Conservation (phyloP, 1,140 invertebrate species). For the Meloidogyne exigua region DNA sequence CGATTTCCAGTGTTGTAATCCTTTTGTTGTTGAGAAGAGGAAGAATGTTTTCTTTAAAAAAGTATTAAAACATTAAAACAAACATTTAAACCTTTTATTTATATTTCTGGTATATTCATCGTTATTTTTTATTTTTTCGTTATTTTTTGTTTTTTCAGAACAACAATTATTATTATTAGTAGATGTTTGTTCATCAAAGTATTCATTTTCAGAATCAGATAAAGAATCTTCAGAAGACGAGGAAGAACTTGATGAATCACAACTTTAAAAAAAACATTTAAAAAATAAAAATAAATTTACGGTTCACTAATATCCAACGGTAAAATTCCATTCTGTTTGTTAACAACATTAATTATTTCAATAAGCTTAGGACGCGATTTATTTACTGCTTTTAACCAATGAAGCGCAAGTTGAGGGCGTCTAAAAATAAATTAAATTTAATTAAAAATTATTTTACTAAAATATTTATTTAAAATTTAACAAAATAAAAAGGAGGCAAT, state of each 20-base stretch:
- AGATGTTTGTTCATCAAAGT: background rate
- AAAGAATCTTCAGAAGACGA: constrained; percentile 34
- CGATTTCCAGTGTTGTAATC: background rate
- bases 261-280: constrained; percentile 6
- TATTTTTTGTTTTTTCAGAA: too few relatives aligned
- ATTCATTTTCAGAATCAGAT: constrained; percentile 16
- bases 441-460: too few relatives aligned
- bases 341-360: constrained; percentile 16
- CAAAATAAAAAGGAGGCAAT: too few relatives aligned
- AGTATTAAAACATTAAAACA: too few relatives aligned
- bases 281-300: background rate
- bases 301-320: constrained; percentile 7
- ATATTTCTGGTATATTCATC: too few relatives aligned
- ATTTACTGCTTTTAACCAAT: constrained; percentile 69
- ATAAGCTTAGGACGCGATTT: constrained; percentile 39
- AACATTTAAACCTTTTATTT: too few relatives aligned
- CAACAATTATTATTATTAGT: background rate
- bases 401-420: constrained; percentile 85
- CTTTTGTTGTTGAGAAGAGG: background rate
- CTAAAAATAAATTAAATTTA: constrained; percentile 85
- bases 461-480: background rate
- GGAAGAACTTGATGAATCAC: constrained; percentile 43
- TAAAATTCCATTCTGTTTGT: background rate
- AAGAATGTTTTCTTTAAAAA: too few relatives aligned
- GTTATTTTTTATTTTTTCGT: too few relatives aligned